Evolutionary conservation across 2,113 vertebrate species (phyloP).

Genomic region (Pteruthius melanotis): DNA sequence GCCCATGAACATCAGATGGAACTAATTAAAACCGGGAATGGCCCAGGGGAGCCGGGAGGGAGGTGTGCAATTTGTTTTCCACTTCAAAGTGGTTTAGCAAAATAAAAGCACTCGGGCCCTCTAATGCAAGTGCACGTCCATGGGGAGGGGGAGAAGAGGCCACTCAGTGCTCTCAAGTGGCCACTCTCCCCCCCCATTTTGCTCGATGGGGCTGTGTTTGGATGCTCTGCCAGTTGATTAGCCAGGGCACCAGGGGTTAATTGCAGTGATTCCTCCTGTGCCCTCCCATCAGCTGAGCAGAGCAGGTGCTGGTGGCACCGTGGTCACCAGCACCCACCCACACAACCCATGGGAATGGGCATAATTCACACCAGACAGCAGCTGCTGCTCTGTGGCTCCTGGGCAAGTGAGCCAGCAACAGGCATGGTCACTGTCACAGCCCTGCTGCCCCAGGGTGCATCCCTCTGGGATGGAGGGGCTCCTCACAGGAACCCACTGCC

Average conservation of each 20-base stretch:
- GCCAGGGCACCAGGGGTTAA: not conserved
- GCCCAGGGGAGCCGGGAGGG: not conserved
- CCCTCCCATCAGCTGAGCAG: not conserved
- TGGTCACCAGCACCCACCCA: not conserved
- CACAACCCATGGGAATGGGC: rapidly evolving
- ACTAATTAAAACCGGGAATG: constrained; percentile 59
- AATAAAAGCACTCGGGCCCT: constrained; percentile 14
- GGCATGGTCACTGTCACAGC: not conserved
- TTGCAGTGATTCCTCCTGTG: not conserved
- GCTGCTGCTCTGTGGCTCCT: rapidly evolving
- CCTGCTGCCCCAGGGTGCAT: not conserved
- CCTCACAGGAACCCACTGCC: not conserved
- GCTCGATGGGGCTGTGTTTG: not conserved
- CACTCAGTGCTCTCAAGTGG: not conserved
- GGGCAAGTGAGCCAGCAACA: rapidly evolving
- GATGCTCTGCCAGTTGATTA: constrained; percentile 34
- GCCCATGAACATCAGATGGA: constrained; percentile 45
- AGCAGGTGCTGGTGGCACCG: not conserved
- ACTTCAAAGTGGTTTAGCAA: constrained; percentile 49
- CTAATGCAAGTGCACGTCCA: not conserved
- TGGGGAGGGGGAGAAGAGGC: not conserved
- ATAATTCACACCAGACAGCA: not conserved
- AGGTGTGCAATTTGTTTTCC: constrained; percentile 44
- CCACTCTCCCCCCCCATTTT: not conserved
- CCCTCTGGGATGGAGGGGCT: rapidly evolving